These are phyloP conservation scores for Cotesia vestalis DNA, from an alignment of 1,140 invertebrate species.

Conservation along the genomic window DNA sequence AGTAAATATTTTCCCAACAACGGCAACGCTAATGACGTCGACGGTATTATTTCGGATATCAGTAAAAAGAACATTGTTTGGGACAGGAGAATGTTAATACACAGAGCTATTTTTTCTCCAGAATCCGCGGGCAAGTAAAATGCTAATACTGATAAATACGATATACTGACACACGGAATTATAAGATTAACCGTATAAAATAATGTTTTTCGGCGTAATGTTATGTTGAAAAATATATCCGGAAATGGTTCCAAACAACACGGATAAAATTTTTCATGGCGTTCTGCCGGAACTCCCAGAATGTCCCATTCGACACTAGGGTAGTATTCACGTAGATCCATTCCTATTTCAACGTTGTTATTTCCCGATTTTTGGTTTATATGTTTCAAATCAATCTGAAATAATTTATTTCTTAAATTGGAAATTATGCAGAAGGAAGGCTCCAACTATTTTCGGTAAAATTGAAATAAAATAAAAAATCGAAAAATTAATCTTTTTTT, in stretches of 20 bases:
- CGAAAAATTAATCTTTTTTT: too few relatives aligned
- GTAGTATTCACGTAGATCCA: constrained; percentile 93
- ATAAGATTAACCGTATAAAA: constrained; percentile 98
- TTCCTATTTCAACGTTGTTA: constrained; percentile 86
- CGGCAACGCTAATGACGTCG: constrained; percentile 95
- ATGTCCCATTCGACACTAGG: constrained; percentile 99
- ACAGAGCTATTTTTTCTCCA: constrained; percentile 97
- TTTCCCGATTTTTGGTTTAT: constrained; percentile 82
- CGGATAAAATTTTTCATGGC: constrained; percentile 89
- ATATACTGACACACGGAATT: constrained; percentile 92
- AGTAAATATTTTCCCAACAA: constrained; percentile 97
- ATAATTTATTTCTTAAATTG: background rate
- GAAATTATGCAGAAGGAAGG: too few relatives aligned
- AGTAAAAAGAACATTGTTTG: constrained; percentile 99
- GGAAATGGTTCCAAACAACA: constrained; percentile 89
- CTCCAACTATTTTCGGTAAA: too few relatives aligned
- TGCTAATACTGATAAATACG: constrained; percentile 89
- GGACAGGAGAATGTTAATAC: constrained; percentile 97
- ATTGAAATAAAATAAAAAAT: too few relatives aligned
- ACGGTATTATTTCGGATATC: constrained; percentile 98
- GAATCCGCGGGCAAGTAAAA: constrained; percentile 99
- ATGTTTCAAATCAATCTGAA: constrained; percentile 89
- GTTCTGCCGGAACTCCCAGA: constrained; percentile 88
- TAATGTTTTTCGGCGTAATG: constrained; percentile 90
- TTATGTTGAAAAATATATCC: constrained; percentile 99